Percentiles rank a stretch among this genome's conserved stretches.
Evolutionary conservation across 2,888 invertebrate species (phyloP).

Genomic region (Strigamia maritima): DNA sequence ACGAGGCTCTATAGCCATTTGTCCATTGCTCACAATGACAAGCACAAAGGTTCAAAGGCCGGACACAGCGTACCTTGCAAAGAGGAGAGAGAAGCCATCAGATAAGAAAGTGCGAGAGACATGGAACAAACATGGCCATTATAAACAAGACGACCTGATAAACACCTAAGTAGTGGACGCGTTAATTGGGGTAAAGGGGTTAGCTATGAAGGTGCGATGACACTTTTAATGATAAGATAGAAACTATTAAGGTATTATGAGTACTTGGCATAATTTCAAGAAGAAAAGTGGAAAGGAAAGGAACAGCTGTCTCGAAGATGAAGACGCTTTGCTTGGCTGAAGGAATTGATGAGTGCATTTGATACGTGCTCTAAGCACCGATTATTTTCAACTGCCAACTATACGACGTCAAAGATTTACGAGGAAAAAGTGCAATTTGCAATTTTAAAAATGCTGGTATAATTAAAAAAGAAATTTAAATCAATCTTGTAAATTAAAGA

Average conservation of each 20-base stretch:
- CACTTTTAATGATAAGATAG: conserved; percentile 1
- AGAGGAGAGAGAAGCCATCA: background rate
- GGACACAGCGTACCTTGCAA: background rate
- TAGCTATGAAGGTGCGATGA: background rate
- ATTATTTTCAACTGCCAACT: conserved; percentile 15
- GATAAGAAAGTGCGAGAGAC: background rate
- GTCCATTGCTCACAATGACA: conserved; percentile 28
- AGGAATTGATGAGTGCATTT: conserved; percentile 9
- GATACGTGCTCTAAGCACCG: conserved; percentile 9
- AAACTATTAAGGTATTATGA: background rate
- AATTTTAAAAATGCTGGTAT: background rate
- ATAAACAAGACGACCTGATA: background rate
- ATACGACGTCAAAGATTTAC: background rate
- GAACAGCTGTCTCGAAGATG: background rate
- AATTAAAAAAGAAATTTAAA: background rate
- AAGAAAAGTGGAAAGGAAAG: background rate
- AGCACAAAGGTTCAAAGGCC: conserved; percentile 8
- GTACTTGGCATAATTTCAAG: background rate
- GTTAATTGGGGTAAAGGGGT: conserved; percentile 27
- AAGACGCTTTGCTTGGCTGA: background rate
- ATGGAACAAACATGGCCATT: conserved; percentile 2
- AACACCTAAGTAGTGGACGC: conserved; percentile 9
- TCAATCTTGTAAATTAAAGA: background rate
- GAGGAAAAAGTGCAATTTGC: background rate
- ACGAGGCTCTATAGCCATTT: background rate